Evolutionary conservation across 2,113 vertebrate genomes (phyloP), one percentile per base, ranked within the genome.

Genomic region (Gambusia affinis): DNA sequence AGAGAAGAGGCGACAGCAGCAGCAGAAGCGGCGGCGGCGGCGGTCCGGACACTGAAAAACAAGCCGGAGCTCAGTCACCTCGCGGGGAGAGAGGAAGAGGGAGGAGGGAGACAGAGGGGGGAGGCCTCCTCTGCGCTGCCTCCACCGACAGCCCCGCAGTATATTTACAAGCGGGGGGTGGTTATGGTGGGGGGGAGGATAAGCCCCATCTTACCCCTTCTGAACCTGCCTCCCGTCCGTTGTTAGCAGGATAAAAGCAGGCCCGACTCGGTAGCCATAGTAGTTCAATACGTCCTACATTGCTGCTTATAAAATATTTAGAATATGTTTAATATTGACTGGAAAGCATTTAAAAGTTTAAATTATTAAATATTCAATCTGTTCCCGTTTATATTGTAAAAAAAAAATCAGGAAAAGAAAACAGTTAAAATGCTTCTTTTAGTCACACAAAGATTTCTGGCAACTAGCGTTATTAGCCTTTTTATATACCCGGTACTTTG

Each of bases 41-140:
- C 82, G 85, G 80, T 72, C 60, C 83, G 82, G 79, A 78, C 84
- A 35, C 76, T 85, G 85, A 80, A 89, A 90, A 92, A 91, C 87
- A 88, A 89, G 86, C 86, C n/a, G 80, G 67, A 74, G 87, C 84
- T 70, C 76, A 29, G 81, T 86, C 83, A 84, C 79, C 76, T 81
- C 87, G 62, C 33, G 33, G 62, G 68, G 75, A 19, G 73, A 74
- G 64, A 19, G 51, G 31, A 80, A 7, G 14, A 57, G 39, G 28
- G 44, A 76, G 37, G 80, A 22, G 66, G 12, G 22, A 42, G 39
- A 0, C 12, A 30, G 30, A 27, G 31, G 39, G 29, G 27, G 62
- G n/a, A 24, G 69, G 85, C 67, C 77, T 76, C 28, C 54, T 69
- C 78, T 35, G 84, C 70, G 31, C 79, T 19, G 74, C 79, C 33